phyloP scores from a whole-genome alignment of 1,140 invertebrate species.

The Teleopsis dalmanni region DNA sequence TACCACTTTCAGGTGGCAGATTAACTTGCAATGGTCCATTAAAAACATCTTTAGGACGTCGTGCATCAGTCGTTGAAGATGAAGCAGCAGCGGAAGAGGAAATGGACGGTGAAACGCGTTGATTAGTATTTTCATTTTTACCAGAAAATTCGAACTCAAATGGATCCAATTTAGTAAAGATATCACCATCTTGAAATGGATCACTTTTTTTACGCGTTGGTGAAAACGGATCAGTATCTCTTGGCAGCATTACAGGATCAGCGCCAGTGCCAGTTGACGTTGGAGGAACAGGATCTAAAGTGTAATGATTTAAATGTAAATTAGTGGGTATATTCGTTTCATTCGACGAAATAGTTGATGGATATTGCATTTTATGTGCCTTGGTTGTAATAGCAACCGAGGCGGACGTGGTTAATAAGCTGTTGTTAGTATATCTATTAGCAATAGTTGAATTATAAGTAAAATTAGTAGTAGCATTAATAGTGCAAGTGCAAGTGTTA shows the following conservation, averaged over 20 bases:
- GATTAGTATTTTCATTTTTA: not conserved
- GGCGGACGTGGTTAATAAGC: conserved; percentile 20
- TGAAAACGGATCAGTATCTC: conserved; percentile 43
- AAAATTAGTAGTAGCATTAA: conserved; percentile 13
- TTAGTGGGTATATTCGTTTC: conserved; percentile 27
- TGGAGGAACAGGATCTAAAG: conserved; percentile 23
- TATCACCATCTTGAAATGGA: conserved; percentile 60
- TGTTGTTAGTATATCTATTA: conserved; percentile 25
- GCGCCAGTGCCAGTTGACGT: conserved; percentile 14
- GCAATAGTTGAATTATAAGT: conserved; percentile 11
- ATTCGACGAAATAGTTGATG: conserved; percentile 2
- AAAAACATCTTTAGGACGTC: conserved; percentile 24
- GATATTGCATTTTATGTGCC: conserved; percentile 7
- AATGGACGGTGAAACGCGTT: not conserved
- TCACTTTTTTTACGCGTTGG: conserved; percentile 49
- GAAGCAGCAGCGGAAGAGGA: not conserved
- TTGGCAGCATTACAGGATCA: conserved; percentile 36
- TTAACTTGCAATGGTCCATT: conserved; percentile 59
- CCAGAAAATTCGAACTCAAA: conserved; percentile 51
- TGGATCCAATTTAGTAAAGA: conserved; percentile 52
- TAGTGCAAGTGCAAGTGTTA: conserved; percentile 38
- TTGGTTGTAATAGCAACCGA: conserved; percentile 12
- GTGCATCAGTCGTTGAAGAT: not conserved
- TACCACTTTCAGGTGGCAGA: conserved; percentile 53
- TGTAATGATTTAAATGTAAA: conserved; percentile 37